Conservation (phyloP, 1,140 invertebrate species). For the Antheraea mylitta region DNA sequence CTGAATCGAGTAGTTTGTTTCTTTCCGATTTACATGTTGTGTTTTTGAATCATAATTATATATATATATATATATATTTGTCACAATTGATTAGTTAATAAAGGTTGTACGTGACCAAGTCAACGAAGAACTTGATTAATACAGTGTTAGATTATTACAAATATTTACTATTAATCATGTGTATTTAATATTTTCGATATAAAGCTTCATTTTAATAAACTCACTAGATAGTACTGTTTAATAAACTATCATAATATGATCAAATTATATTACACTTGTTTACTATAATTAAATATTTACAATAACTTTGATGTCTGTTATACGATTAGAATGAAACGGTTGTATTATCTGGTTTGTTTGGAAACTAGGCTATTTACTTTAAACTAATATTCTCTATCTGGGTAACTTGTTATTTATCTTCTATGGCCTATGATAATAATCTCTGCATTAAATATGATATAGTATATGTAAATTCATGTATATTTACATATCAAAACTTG, state of each 20-base stretch:
- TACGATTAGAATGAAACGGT: slow-evolving; percentile 6
- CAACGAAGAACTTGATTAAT: no score
- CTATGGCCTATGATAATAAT: not conserved
- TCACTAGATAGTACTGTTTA: not conserved
- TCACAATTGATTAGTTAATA: no score
- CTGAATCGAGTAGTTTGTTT: no score
- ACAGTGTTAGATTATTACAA: no score
- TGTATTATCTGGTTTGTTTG: slow-evolving; percentile 8
- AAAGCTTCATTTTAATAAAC: not conserved
- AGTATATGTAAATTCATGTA: not conserved
- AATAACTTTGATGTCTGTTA: not conserved
- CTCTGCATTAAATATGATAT: not conserved
- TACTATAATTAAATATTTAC: slow-evolving; percentile 3
- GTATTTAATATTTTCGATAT: not conserved
- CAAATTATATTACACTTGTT: not conserved
- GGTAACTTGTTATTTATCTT: slow-evolving; percentile 1
- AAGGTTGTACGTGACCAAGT: no score
- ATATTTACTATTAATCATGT: not conserved
- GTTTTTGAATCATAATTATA: no score
- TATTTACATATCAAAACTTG: not conserved
- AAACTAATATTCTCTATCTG: slow-evolving; percentile 3
- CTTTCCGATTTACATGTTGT: no score
- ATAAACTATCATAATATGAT: not conserved
- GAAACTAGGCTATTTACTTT: slow-evolving; percentile 5
- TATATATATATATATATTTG: no score